phyloP scores from a whole-genome alignment of 2,888 invertebrate genomes.

The Eueremaeus valkanovi region DNA sequence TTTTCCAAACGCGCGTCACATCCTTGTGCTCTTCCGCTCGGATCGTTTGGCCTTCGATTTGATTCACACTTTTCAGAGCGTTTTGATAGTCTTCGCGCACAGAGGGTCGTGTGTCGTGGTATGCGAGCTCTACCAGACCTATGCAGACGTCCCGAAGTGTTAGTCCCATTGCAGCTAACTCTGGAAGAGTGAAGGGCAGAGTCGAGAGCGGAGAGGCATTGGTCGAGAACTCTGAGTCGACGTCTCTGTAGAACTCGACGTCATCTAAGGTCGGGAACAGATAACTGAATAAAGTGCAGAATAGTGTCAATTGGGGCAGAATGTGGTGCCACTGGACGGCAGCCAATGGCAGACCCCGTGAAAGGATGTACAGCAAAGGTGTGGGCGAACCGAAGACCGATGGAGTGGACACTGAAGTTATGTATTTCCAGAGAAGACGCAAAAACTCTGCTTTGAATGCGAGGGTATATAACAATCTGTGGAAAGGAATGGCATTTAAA shows the following conservation, averaged over 20 bases:
- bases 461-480: constrained; percentile 68
- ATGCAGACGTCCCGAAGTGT: constrained; percentile 73
- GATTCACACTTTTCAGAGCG: constrained; percentile 53
- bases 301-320: constrained; percentile 73
- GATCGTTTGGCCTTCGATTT: constrained; percentile 12
- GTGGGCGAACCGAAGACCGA: constrained; percentile 55
- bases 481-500: not conserved
- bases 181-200: constrained; percentile 69
- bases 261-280: constrained; percentile 78
- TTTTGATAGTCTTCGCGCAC: constrained; percentile 60
- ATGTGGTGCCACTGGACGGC: constrained; percentile 64
- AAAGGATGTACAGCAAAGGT: constrained; percentile 61
- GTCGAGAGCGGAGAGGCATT: constrained; percentile 42
- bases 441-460: constrained; percentile 74
- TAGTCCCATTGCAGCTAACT: constrained; percentile 67
- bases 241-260: constrained; percentile 66
- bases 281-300: constrained; percentile 75
- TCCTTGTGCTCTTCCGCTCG: constrained; percentile 37
- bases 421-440: constrained; percentile 66
- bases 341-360: constrained; percentile 63
- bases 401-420: constrained; percentile 55
- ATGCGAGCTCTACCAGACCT: constrained; percentile 78
- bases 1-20: constrained; percentile 64
- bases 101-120: constrained; percentile 66
- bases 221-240: not conserved